Conservation (phyloP, 2,797 vertebrate genomes). For the Pachyuromys duprasi region DNA sequence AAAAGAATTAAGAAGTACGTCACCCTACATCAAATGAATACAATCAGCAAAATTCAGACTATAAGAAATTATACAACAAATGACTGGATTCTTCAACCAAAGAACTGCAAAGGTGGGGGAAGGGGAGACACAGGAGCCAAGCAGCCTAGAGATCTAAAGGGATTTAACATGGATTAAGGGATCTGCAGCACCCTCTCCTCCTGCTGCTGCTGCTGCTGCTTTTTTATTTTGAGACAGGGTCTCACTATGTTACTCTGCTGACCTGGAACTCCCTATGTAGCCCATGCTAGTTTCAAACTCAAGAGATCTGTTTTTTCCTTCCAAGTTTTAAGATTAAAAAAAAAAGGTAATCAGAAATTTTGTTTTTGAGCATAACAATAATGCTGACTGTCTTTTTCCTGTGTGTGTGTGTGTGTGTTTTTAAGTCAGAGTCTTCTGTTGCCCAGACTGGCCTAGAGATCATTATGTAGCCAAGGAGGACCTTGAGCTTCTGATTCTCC, state of each 20-base stretch:
- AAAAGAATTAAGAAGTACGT: conserved; percentile 5
- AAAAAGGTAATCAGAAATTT: neutral
- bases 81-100: neutral
- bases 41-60: conserved; percentile 1
- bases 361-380: neutral
- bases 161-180: neutral
- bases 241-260: neutral
- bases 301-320: neutral
- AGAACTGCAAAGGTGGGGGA: no score
- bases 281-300: neutral
- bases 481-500: neutral
- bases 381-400: neutral
- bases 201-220: neutral
- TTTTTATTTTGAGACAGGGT: neutral
- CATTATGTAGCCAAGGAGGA: neutral
- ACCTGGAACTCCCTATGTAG: neutral
- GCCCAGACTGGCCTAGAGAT: neutral
- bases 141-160: neutral
- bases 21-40: neutral
- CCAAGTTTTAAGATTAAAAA: neutral
- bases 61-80: neutral
- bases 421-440: neutral
- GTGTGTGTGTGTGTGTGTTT: no score
- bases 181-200: neutral
- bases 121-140: neutral